These are phyloP conservation scores for Clarias laeviceps DNA, from an alignment of 2,797 vertebrate genomes.

Conservation along the genomic window DNA sequence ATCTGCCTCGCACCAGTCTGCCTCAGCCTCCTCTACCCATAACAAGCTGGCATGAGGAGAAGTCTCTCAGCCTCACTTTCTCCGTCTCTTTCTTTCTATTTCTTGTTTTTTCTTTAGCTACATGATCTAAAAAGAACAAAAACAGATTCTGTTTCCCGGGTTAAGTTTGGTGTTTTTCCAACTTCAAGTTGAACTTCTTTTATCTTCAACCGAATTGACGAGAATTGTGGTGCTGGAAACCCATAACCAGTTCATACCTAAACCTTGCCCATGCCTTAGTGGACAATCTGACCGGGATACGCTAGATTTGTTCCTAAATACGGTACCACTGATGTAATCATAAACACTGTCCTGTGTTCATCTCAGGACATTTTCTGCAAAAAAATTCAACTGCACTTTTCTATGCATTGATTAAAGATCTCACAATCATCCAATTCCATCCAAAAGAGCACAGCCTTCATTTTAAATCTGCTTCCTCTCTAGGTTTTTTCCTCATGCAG, in stretches of 20 bases:
- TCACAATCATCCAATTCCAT: not conserved
- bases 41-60: constrained; percentile 52
- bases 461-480: not conserved
- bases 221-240: not conserved
- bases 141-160: not conserved
- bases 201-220: not conserved
- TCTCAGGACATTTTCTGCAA: not conserved
- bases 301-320: not conserved
- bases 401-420: not conserved
- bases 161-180: constrained; percentile 8
- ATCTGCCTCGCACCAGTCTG: constrained; percentile 58
- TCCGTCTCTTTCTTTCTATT: constrained; percentile 11
- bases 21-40: constrained; percentile 55
- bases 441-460: not conserved
- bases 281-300: not conserved
- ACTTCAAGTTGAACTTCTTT: constrained; percentile 3
- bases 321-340: not conserved
- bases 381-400: not conserved
- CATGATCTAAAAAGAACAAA: not conserved
- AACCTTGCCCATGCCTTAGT: not conserved
- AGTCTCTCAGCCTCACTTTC: constrained; percentile 38
- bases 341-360: not conserved
- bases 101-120: constrained; percentile 24
- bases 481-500: not conserved
- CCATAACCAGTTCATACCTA: not conserved